Base-by-base conservation (phyloP, 2,113 vertebrate species). In the Caranx ignobilis region DNA sequence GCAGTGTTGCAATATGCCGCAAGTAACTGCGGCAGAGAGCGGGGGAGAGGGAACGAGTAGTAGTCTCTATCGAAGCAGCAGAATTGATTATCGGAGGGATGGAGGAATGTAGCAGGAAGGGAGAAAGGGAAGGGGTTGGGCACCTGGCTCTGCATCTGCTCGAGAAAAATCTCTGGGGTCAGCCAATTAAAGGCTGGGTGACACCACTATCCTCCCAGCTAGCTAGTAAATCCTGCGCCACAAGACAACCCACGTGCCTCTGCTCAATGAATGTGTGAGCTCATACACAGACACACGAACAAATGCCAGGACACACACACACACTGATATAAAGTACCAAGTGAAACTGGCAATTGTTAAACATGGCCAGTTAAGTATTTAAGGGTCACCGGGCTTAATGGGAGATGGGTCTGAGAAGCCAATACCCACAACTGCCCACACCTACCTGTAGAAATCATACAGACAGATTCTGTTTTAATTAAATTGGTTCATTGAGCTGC, bases 151-250 rank as follows among this genome's bases (percentile, higher is more conserved):
- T 73, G 79, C 72, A 83, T 82, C 81, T 84, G 77, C 72, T 69
- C 5, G 50, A 66, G 72, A 87, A 65, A 82, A 85, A 87, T 85
- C 87, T 88, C 85, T 64, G 37, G 87, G 90, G 90, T 93, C 89
- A 87, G 90, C 84, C 91, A 92, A 90, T 94, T 93, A 93, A 72
- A 85, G 59, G 55, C 63, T 73, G 62, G 80, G 81, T 83, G 85
- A 92, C 91, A 91, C 85, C 56, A 76, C 72, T 71, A 84, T 87
- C 72, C 81, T 88, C 74, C 66, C 26, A 31, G 76, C 64, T 50
- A 34, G 73, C 85, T 80, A 31, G 81, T 90, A 92, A 93, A 92
- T 91, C 84, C 73, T 86, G 66, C 39, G 35, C 74, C 84, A 84
- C 77, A 77, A 81, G 79, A 82, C 76, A 77, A 69, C 65, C 82